Conservation (phyloP, 1,140 invertebrate genomes). For the Bactericera cockerelli region DNA sequence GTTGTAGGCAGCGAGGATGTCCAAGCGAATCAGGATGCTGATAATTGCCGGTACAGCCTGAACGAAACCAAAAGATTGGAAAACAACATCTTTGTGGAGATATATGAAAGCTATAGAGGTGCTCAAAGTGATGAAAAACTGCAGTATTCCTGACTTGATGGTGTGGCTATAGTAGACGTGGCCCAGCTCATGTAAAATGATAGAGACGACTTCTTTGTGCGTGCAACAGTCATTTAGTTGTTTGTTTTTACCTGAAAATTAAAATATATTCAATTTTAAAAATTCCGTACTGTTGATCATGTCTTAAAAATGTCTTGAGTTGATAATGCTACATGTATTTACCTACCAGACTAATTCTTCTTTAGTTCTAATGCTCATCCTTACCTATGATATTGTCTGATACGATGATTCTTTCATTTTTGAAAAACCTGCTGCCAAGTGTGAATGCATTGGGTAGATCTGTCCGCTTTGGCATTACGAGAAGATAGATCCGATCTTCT, state of each 20-base stretch:
- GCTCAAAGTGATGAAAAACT: not conserved
- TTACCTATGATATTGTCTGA: not conserved
- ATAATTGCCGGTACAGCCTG: not conserved
- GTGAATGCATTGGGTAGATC: slow-evolving; percentile 7
- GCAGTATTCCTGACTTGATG: not conserved
- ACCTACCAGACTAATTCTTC: too few relatives aligned
- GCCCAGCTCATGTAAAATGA: not conserved
- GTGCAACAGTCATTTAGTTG: not conserved
- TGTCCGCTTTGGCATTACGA: not conserved
- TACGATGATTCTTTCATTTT: not conserved
- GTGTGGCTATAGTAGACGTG: not conserved
- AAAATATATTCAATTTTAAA: too few relatives aligned
- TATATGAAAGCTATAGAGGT: not conserved
- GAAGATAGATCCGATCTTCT: not conserved
- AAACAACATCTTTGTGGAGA: not conserved
- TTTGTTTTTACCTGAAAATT: slow-evolving; percentile 2
- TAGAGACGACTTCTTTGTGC: not conserved
- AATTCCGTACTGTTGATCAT: too few relatives aligned
- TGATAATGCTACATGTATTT: too few relatives aligned
- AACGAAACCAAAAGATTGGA: not conserved
- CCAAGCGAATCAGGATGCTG: not conserved
- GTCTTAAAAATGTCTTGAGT: too few relatives aligned
- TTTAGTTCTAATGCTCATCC: too few relatives aligned
- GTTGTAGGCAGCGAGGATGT: not conserved
- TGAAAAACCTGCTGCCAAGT: not conserved